Percentiles rank a stretch among this genome's conserved stretches.
Conservation (phyloP, 92 coral and sea anemone genomes). For the Heliopora coerulea region DNA sequence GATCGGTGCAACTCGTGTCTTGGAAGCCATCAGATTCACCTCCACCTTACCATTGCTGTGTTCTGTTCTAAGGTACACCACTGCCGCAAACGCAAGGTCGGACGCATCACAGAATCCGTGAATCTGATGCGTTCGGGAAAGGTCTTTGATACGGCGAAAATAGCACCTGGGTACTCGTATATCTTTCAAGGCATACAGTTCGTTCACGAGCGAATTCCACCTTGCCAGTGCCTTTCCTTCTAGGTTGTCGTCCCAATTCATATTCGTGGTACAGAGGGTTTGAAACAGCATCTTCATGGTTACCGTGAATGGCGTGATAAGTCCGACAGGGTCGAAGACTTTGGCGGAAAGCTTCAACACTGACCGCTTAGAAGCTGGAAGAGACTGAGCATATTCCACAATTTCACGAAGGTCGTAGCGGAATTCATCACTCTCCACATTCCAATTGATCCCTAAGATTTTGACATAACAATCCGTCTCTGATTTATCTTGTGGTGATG, state of each 20-base stretch:
- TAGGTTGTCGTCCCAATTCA: slow-evolving; percentile 38
- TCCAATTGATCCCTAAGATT: slow-evolving; percentile 55
- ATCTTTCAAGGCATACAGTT: slow-evolving; percentile 7
- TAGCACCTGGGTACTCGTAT: slow-evolving; percentile 38
- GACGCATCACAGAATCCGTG: slow-evolving; percentile 49
- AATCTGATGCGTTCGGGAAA: slow-evolving; percentile 21
- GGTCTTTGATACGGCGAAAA: slow-evolving; percentile 14
- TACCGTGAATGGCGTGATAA: slow-evolving; percentile 42
- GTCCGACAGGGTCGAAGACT: slow-evolving; percentile 45
- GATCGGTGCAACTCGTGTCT: slow-evolving; percentile 46
- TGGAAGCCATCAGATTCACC: slow-evolving; percentile 33
- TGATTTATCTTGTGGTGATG: slow-evolving; percentile 20
- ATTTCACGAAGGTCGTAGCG: slow-evolving; percentile 38
- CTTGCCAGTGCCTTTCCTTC: slow-evolving; percentile 5
- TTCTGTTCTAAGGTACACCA: slow-evolving; percentile 37
- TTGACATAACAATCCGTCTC: slow-evolving; percentile 36
- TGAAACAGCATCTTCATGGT: slow-evolving; percentile 44
- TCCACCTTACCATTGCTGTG: slow-evolving; percentile 11
- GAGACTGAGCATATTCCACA: slow-evolving; percentile 10
- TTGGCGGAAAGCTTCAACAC: slow-evolving; percentile 34
- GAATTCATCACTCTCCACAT: slow-evolving; percentile 55
- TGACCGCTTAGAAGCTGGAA: slow-evolving; percentile 30
- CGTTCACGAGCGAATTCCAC: slow-evolving; percentile 25
- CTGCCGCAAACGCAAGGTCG: slow-evolving; percentile 42
- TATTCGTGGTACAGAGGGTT: slow-evolving; percentile 25